Evolutionary conservation across 2,113 vertebrate genomes (phyloP).

Genomic region (Pomatorhinus ruficollis): DNA sequence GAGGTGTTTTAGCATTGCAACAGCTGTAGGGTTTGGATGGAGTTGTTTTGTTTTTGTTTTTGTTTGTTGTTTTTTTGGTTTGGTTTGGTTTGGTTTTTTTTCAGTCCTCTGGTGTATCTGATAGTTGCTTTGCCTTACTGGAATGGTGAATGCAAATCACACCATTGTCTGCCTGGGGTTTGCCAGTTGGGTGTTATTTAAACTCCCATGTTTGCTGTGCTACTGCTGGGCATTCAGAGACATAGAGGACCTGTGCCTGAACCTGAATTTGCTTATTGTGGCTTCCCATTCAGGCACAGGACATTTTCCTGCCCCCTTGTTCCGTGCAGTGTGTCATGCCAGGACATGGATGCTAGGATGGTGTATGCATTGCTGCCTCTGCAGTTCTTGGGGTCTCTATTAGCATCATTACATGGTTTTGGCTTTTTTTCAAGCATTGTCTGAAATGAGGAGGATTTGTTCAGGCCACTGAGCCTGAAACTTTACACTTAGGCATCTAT

Average conservation of each 20-base stretch:
- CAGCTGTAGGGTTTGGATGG: background rate
- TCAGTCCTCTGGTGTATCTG: background rate
- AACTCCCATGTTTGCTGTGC: background rate
- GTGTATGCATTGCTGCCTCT: background rate
- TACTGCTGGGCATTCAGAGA: background rate
- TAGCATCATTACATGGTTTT: background rate
- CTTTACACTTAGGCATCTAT: background rate
- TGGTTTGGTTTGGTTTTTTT: too few species aligned
- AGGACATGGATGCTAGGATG: background rate
- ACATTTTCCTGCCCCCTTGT: background rate
- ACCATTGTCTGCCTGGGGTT: background rate
- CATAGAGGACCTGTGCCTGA: background rate
- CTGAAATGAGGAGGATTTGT: background rate
- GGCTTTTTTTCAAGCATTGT: background rate
- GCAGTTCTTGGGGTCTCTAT: background rate
- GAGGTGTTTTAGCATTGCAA: background rate
- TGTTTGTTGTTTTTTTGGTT: background rate
- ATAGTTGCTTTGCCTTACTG: background rate
- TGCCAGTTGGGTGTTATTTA: background rate
- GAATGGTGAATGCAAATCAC: background rate
- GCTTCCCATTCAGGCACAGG: background rate
- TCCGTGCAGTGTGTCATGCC: fast-evolving
- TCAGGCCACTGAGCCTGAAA: background rate
- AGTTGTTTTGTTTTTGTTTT: background rate
- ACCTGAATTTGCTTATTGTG: background rate